Base-by-base conservation (phyloP, 2,888 invertebrate species). In the Rhodophaea formosa region DNA sequence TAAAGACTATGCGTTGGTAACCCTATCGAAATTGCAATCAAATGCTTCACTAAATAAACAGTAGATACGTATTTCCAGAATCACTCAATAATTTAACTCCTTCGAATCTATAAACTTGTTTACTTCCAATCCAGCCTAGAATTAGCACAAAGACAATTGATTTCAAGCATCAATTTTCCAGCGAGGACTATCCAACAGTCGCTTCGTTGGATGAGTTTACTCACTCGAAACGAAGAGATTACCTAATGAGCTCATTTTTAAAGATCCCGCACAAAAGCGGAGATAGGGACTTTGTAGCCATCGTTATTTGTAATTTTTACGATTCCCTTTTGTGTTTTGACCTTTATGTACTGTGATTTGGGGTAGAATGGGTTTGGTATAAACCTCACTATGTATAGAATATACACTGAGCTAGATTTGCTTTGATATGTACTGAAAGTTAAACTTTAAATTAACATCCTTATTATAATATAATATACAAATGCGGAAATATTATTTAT, bases 181-280 rank as follows among this genome's bases (percentile, higher is more conserved):
- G 47, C 14, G 15, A 44, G 15, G 44, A 15, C 8, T 29, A 32
- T 30, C 17, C 14, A 14, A 49, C 52, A 57, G 17, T 57, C 44
- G 53, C 52, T 30, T 39, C 39, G 8, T 14, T 15, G 44, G 29
- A 46, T 55, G 44, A n/a, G 54, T 55, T 55, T 17, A 45, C 54
- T 44, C 32, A 55, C 45, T 45, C 32, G 54, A 30, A 55, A 55
- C 32, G 32, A 16, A 45, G 54, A 55, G 53, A 53, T 53, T 55
- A 32, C 45, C 54, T 55, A 55, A 55, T 55, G 54, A 55, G 54
- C 45, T 55, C 54, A 55, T 55, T 55, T 55, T 55, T 55, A 45
- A 44, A 45, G 54, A 45, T 55, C 30, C 35, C 45, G 8, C 32
- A 46, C 54, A 39, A 51, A 51, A 51, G 51, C 51, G 51, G 16